Evolutionary conservation across 2,888 invertebrate genomes (phyloP).

Genomic region (Ceriagrion tenellum): DNA sequence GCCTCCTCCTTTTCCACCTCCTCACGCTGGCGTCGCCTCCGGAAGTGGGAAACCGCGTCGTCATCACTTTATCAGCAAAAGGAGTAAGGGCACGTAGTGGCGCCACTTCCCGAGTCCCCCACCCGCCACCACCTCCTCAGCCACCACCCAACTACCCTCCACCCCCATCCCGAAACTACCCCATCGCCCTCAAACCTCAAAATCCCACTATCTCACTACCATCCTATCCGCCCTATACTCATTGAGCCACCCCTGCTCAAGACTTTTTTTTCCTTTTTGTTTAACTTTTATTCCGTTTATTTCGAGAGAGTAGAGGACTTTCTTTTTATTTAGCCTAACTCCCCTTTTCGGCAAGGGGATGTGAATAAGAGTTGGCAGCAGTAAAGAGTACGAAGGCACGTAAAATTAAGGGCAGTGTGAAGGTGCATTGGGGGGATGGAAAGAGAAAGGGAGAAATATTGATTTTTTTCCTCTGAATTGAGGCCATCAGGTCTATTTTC

Average conservation of each 20-base stretch:
- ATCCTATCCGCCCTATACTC: not conserved
- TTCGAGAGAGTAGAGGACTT: not conserved
- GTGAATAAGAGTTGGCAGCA: not conserved
- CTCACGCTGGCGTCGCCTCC: slow-evolving; percentile 32
- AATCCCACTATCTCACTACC: not conserved
- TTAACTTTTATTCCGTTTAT: slow-evolving; percentile 20
- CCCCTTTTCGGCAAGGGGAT: not conserved
- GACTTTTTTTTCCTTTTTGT: not conserved
- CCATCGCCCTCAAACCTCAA: not conserved
- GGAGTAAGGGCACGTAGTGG: slow-evolving; percentile 53
- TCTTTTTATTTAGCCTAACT: not conserved
- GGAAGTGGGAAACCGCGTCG: slow-evolving; percentile 58
- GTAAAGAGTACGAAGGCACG: not conserved
- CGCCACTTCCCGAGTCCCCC: not conserved
- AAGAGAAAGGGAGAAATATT: too few species aligned
- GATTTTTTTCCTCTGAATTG: not conserved
- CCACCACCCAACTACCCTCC: too few species aligned
- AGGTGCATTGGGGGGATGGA: not conserved
- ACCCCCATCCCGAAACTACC: not conserved
- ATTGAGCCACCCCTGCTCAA: not conserved
- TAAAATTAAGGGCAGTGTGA: not conserved
- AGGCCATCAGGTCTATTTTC: not conserved
- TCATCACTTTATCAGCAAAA: slow-evolving; percentile 62
- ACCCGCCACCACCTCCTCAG: not conserved
- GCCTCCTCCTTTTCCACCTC: not conserved